Evolutionary conservation across 2,113 vertebrate species (phyloP).

Genomic region (Chloropsis cyanopogon): DNA sequence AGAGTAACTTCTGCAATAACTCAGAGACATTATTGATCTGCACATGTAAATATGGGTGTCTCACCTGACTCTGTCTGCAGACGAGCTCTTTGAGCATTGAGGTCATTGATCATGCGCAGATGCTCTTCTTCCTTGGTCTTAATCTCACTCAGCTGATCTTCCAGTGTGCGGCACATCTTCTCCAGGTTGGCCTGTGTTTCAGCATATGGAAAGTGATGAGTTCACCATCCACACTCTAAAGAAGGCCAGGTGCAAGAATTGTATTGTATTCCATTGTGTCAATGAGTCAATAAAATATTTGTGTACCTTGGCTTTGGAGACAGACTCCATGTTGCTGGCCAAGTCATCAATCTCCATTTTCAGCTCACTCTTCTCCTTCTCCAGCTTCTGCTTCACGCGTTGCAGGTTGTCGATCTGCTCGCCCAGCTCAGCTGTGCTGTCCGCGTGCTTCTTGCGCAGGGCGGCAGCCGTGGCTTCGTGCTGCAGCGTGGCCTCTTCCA

Average conservation of each 20-base stretch:
- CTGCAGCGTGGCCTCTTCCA: too few species aligned
- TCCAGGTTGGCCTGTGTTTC: neutral
- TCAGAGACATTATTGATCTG: too few species aligned
- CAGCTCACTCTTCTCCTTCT: slow-evolving; percentile 90
- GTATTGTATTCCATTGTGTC: neutral
- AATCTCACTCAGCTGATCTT: neutral
- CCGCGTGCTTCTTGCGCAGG: too few species aligned
- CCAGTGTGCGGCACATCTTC: neutral
- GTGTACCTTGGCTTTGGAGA: slow-evolving; percentile 75
- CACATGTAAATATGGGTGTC: too few species aligned
- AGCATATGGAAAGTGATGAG: too few species aligned
- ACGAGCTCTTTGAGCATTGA: neutral
- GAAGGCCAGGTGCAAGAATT: too few species aligned
- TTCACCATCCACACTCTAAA: neutral
- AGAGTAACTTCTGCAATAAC: neutral
- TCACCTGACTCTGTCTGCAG: neutral
- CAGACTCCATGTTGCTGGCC: slow-evolving; percentile 73
- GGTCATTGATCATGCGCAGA: neutral
- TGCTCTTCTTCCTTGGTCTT: neutral
- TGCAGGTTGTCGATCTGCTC: slow-evolving; percentile 51
- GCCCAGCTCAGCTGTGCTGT: too few species aligned
- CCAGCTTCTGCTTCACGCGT: slow-evolving; percentile 87
- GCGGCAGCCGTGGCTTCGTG: too few species aligned
- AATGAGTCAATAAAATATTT: neutral
- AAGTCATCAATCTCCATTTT: slow-evolving; percentile 91